A percentile compares a stretch with the other conserved stretches of the same genome.
These are phyloP conservation scores for Cinclus cinclus DNA, from an alignment of 2,113 vertebrate species.

Conservation along the genomic window DNA sequence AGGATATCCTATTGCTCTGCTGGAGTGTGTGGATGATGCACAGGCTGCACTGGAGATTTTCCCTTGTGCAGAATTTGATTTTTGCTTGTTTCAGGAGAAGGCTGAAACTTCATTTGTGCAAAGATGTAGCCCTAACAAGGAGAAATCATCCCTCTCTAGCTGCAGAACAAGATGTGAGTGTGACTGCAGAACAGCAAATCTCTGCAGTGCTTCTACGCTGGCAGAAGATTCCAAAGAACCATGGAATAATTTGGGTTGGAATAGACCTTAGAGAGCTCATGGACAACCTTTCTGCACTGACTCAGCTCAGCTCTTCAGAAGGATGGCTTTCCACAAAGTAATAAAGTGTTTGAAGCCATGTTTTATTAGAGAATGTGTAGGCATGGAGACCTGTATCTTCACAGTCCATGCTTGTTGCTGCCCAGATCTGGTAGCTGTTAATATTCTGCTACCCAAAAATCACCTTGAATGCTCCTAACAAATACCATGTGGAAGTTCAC, in stretches of 20 bases:
- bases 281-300: not conserved
- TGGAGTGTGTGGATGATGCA: rapidly evolving
- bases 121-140: not conserved
- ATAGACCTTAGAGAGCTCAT: not conserved
- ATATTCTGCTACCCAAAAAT: not conserved
- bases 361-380: not conserved
- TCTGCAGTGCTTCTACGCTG: rapidly evolving
- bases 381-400: not conserved
- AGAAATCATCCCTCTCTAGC: not conserved
- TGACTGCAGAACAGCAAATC: not conserved
- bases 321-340: not conserved
- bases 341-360: not conserved
- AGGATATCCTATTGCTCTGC: not conserved
- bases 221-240: not conserved
- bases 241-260: not conserved
- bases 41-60: not conserved
- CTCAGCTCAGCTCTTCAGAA: not conserved
- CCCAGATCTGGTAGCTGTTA: not conserved
- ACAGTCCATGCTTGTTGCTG: not conserved
- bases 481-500: not conserved
- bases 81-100: not conserved
- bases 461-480: not conserved
- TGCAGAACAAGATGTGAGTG: not conserved
- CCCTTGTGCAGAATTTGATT: not conserved
- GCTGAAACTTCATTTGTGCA: not conserved